A percentile compares a stretch with the other conserved stretches of the same genome.
Evolutionary conservation across 1,140 invertebrate species (phyloP).

Genomic region (Acromyrmex charruanus): DNA sequence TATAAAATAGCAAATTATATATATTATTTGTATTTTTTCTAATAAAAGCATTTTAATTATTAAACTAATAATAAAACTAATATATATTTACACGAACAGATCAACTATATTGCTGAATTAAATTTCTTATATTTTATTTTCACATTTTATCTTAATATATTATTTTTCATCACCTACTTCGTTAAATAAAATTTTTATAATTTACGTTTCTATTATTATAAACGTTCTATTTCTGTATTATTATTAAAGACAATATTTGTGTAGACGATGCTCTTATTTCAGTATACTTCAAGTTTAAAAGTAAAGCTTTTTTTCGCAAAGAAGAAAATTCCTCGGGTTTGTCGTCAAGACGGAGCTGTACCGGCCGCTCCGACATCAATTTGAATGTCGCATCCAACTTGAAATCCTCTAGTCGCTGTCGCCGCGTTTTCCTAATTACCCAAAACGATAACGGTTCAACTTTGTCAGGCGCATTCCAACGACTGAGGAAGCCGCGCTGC

Average conservation of each 20-base stretch:
- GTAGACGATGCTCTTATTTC: background rate
- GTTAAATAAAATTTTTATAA: background rate
- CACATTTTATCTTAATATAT: background rate
- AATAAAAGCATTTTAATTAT: background rate
- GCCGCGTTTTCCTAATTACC: constrained; percentile 11
- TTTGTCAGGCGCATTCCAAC: background rate
- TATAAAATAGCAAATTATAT: background rate
- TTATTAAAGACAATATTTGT: background rate
- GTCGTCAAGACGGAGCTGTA: background rate
- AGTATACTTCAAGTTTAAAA: background rate
- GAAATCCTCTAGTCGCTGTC: constrained; percentile 17
- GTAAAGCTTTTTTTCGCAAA: background rate
- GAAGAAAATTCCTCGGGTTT: background rate
- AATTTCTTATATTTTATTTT: background rate
- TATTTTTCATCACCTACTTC: background rate
- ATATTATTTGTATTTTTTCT: background rate
- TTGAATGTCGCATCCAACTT: background rate
- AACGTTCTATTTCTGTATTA: background rate
- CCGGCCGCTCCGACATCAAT: background rate
- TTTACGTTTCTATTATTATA: background rate
- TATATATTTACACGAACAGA: background rate
- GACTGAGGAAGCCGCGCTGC: background rate
- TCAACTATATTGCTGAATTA: background rate
- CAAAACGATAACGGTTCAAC: constrained; percentile 13
- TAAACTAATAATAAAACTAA: background rate